These are phyloP conservation scores for Spicauda simplicius DNA, from an alignment of 2,888 invertebrate species.

Conservation along the genomic window DNA sequence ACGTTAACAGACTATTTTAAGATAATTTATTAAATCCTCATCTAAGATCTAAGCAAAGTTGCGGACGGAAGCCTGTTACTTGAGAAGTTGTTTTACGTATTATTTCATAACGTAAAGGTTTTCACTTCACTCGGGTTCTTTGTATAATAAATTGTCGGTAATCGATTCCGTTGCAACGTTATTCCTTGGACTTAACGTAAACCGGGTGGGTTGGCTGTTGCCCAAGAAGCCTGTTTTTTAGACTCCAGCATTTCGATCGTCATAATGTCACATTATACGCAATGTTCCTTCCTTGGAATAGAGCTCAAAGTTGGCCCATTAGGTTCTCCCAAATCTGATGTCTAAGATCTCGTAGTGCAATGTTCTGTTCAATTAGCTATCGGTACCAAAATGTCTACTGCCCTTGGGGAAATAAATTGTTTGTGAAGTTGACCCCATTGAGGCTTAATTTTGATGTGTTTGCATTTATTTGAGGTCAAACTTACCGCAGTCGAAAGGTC, in stretches of 20 bases:
- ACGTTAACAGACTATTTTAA: too few species aligned
- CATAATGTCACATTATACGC: constrained; percentile 17
- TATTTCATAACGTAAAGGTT: too few species aligned
- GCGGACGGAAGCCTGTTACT: too few species aligned
- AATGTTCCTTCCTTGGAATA: constrained; percentile 7
- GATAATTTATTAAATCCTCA: too few species aligned
- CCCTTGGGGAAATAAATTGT: constrained; percentile 12
- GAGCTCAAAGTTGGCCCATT: constrained; percentile 2
- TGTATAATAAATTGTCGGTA: constrained; percentile 1
- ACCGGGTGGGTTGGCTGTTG: constrained; percentile 16
- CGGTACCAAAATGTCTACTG: constrained; percentile 12
- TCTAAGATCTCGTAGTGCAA: constrained; percentile 11
- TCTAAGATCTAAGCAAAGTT: too few species aligned
- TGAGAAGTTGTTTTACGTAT: too few species aligned
- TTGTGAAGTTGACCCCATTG: background rate
- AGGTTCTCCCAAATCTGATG: background rate
- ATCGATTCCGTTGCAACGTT: constrained; percentile 17
- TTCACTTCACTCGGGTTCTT: background rate
- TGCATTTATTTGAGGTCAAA: constrained; percentile 20
- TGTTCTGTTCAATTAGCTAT: constrained; percentile 20
- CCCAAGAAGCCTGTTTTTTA: constrained; percentile 22
- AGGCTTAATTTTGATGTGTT: constrained; percentile 7
- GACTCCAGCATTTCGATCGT: constrained; percentile 22
- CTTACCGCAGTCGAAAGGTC: constrained; percentile 7
- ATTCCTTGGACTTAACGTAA: constrained; percentile 10